Evolutionary conservation across 2,888 invertebrate species (phyloP), one percentile per base, ranked within the genome.

Genomic region (Macaria notata): DNA sequence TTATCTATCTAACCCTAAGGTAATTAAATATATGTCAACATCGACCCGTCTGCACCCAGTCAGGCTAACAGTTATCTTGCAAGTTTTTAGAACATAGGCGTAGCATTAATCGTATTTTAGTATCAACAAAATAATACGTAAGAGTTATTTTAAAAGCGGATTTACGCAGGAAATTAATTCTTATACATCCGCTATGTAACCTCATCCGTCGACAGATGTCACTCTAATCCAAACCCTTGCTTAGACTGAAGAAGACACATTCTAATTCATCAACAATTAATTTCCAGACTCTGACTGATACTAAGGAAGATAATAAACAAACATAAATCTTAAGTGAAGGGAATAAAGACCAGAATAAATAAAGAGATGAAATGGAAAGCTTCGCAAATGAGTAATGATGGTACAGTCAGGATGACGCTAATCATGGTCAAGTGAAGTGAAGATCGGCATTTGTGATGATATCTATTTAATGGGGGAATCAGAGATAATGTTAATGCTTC

Each of bases 111-210:
- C 19, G 19, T 19, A 19, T 19, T 19, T 19, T 19, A 19, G 19
- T 19, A 19, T 19, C 19, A 30, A 9, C 31, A 45, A 9, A 46
- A 38, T 39, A 44, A 48, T 44, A 45, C 19, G 31, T 45, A 44
- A 43, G 38, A 1, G 7, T 3, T 2, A 36, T 1, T 36, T 36
- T 75, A 75, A 72, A 65, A 64, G 66, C 63, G 56, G 71, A 72
- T 72, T 71, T 72, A 50, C 42, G 69, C 79, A 83, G 83, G 84
- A 84, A 84, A 82, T 76, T 78, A 75, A 78, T 73, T 70, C 66
- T 72, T 63, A 71, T 58, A 69, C 81, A 83, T 86, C 81, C 85
- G 84, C 68, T 64, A 54, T 62, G 61, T 66, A 59, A 69, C 60
- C 56, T 67, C 49, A 64, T 62, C 63, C 62, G 47, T 56, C 49